Base-by-base conservation (phyloP, 2,113 vertebrate genomes). In the Formicarius rufipectus region DNA sequence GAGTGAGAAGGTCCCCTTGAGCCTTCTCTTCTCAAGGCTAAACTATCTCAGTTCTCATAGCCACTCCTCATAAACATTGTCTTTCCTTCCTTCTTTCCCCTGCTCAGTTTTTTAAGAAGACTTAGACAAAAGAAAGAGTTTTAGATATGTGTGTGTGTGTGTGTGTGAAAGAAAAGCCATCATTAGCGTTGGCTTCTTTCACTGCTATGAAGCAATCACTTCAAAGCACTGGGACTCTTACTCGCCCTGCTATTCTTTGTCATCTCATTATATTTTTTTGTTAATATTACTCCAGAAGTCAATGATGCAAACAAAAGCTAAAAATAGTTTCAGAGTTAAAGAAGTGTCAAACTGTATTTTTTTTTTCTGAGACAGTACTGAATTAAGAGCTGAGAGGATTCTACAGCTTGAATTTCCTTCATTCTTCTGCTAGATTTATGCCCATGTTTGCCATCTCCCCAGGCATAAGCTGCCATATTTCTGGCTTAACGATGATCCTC, bases 161-260 rank as follows among this genome's bases (percentile, higher is more conserved):
- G 27, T 5, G 4, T 10, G 30, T 14, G 37, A 68, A 40, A 73
- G 45, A 66, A 78, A 84, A 63, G 4, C 3, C 39, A 4, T 12
- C 18, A 12, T 50, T 28, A 59, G 1, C 10, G 31, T 52, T 47
- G 58, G 16, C 10, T 24, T 7, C 47, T 68, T 47, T 56, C 71
- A 17, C 18, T 40, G 25, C 28, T 56, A 7, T 24, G 8, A 49
- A 7, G 15, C 15, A 47, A 63, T 16, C 4, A 52, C 25, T 86
- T 68, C n/a, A 59, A 71, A 83, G 11, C 40, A 45, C 24, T 9
- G 19, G 8, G 8, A 5, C 22, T 85, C 85, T 66, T 24, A 55
- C 3, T 71, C 0, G 0, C 10, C 9, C 3, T 0, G 5, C 33
- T 14, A 12, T 82, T 64, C 35, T 62, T 60, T 69, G 22, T 35